A percentile compares a stretch with the other conserved stretches of the same genome.
Evolutionary conservation across 2,113 vertebrate genomes (phyloP).

Genomic region (Lepus americanus): DNA sequence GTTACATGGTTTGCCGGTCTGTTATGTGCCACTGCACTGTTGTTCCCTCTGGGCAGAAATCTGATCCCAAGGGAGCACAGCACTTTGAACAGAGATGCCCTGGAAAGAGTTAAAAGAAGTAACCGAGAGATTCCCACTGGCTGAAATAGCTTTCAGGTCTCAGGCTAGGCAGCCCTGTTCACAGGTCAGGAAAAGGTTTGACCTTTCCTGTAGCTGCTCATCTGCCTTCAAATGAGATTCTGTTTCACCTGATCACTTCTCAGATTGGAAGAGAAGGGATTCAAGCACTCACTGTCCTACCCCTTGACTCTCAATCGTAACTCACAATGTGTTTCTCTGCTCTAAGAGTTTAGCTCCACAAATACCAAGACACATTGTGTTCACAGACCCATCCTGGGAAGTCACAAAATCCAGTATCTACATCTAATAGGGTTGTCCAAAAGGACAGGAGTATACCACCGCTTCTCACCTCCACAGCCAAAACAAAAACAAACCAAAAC

Average conservation of each 20-base stretch:
- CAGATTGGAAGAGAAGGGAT: neutral
- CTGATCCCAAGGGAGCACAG: neutral
- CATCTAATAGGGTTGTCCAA: neutral
- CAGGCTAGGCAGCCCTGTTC: neutral
- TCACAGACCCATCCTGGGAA: neutral
- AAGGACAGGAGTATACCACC: neutral
- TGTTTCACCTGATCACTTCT: neutral
- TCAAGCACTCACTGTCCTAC: neutral
- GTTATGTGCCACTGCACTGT: neutral
- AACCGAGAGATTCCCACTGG: neutral
- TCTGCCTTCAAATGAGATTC: neutral
- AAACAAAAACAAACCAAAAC: neutral
- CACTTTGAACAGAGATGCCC: neutral
- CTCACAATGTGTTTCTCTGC: neutral
- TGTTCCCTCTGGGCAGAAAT: conserved; percentile 29
- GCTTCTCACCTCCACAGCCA: neutral
- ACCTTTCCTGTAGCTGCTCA: neutral
- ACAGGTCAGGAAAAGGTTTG: neutral
- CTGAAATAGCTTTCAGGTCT: neutral
- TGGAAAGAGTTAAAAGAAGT: neutral
- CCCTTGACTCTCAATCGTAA: neutral
- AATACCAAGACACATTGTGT: neutral
- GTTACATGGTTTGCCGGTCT: neutral
- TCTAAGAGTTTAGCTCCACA: neutral
- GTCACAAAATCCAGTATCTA: neutral